Base-by-base conservation (phyloP, 1,140 invertebrate species). In the Orius insidiosus region DNA sequence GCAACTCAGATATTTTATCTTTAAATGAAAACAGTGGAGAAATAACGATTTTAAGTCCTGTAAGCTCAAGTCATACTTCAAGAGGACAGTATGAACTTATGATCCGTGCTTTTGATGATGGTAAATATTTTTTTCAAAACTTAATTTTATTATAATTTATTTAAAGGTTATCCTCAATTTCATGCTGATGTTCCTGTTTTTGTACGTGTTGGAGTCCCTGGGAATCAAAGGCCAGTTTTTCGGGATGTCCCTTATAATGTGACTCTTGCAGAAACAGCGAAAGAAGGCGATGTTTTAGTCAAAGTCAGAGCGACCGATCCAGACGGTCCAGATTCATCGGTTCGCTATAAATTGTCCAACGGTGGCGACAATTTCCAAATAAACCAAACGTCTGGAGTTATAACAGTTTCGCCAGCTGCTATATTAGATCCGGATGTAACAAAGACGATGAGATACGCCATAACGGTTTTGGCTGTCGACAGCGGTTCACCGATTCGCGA, bases 351-450 rank as follows among this genome's bases (percentile, higher is more conserved):
- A 48, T 80, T 87, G 39, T 71, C 74, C 5, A 69, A 67, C 35
- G 84, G 82, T 5, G 73, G 77, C 7, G 84, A 86, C 49, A 85
- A 85, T 55, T 88, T 88, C 59, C 67, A 75, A 8, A 78, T 87
- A 13, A 69, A 84, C 59, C 66, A 76, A 48, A 70, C 68, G 76
- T 70, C 74, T 34, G 84, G 84, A 1, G 54, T 77, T 0, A 78
- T 89, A 34, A 75, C 70, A 5, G 75, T 86, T 1, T 77, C 83
- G 0, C 68, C 70, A 14, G 78, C 77, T 46, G 80, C 81, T 0
- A 72, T 72, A 30, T 65, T 87, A 30, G 81, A 86, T 60, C 59
- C 76, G 11, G 79, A 85, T 53, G 33, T 51, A 0, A 56, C 69
- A 2, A 71, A 74, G 19, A 68, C 73, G 36, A 69, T 71, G 10